These are phyloP conservation scores for Plodia interpunctella DNA, from an alignment of 1,140 invertebrate genomes.

Conservation along the genomic window DNA sequence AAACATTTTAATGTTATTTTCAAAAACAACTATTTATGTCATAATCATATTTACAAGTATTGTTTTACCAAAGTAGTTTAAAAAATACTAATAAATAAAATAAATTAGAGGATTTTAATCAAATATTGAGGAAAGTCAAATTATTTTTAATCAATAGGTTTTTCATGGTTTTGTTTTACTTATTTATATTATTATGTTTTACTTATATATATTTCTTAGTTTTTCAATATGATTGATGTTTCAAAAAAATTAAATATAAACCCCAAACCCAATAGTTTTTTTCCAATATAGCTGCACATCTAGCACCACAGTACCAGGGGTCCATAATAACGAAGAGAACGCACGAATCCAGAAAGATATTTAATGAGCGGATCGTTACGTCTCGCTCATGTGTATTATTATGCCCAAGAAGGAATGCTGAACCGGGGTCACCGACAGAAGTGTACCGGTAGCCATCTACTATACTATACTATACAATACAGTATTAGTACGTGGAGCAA, in stretches of 20 bases:
- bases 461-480: too few species aligned
- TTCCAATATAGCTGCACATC: not conserved
- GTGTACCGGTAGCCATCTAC: conserved; percentile 36
- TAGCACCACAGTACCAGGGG: conserved; percentile 14
- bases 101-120: too few species aligned
- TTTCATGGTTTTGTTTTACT: too few species aligned
- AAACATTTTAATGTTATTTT: too few species aligned
- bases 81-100: too few species aligned
- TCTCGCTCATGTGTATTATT: conserved; percentile 64
- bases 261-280: not conserved
- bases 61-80: too few species aligned
- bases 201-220: too few species aligned
- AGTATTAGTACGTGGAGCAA: not conserved
- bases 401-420: conserved; percentile 67
- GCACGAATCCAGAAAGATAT: conserved; percentile 38
- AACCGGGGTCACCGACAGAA: conserved; percentile 56
- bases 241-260: not conserved
- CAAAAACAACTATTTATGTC: too few species aligned
- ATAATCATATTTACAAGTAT: too few species aligned
- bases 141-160: too few species aligned
- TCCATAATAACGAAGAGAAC: conserved; percentile 28
- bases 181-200: too few species aligned
- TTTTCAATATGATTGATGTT: not conserved
- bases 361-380: conserved; percentile 69
- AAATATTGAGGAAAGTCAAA: too few species aligned